phyloP scores from a whole-genome alignment of 2,888 invertebrate genomes.

The Ischnus inquisitorius region DNA sequence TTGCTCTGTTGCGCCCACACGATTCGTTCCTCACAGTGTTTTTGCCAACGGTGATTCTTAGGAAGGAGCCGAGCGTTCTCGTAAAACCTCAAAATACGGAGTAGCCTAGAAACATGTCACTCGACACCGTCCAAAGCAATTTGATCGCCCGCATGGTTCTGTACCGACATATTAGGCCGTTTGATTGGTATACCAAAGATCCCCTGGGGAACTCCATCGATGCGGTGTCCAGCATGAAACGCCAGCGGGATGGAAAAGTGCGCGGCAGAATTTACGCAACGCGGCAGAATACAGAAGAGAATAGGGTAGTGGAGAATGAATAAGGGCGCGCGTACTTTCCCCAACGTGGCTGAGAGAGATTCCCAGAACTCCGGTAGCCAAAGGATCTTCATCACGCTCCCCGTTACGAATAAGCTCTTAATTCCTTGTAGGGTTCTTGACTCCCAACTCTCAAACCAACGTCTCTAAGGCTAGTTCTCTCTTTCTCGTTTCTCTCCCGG shows the following conservation, averaged over 20 bases:
- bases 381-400: constrained; percentile 82
- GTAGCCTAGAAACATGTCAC: constrained; percentile 24
- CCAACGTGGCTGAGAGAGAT: not conserved
- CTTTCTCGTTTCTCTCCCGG: constrained; percentile 46
- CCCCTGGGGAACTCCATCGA: constrained; percentile 67
- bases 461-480: constrained; percentile 69
- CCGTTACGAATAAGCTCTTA: constrained; percentile 84
- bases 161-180: constrained; percentile 74
- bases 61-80: too few species aligned
- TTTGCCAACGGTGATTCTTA: too few species aligned
- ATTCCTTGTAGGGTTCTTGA: constrained; percentile 83
- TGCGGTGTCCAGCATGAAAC: constrained; percentile 15
- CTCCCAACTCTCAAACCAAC: constrained; percentile 74
- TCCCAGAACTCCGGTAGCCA: constrained; percentile 68
- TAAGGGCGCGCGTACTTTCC: constrained; percentile 5
- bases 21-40: too few species aligned
- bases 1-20: too few species aligned
- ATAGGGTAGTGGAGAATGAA: constrained; percentile 25
- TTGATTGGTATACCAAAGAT: constrained; percentile 78
- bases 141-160: constrained; percentile 80
- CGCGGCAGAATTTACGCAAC: constrained; percentile 6
- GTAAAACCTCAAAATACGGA: not conserved
- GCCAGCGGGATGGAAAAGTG: constrained; percentile 3
- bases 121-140: constrained; percentile 74
- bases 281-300: constrained; percentile 36